Base-by-base conservation (phyloP, 2,113 vertebrate species). In the Phodopus roborovskii region DNA sequence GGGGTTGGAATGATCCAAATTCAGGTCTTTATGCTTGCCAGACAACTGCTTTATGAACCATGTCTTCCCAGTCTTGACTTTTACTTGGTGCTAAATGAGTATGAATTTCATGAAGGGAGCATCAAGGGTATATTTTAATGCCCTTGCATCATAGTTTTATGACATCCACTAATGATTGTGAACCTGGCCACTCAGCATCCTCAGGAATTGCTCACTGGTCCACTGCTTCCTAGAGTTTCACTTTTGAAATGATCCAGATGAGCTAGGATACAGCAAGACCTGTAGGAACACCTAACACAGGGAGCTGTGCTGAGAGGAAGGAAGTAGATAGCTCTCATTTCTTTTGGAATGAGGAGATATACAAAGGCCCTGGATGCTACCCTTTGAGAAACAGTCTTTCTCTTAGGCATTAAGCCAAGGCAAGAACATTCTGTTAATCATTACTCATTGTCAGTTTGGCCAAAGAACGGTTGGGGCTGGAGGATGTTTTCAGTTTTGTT, bases 361-460 rank as follows among this genome's bases (percentile, higher is more conserved):
- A 20, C 15, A 50, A 53, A 77, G 50, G 22, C 71, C 58, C 81
- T 73, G 42, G 28, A 77, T 88, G 66, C 56, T 68, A 68, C 75
- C 75, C 92, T 78, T 71, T 16, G 10, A 92, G 73, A 75, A 50
- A 84, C 17, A 75, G 58, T 30, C 66, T 92, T 42, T 64, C 92
- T 95, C 78, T 66, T 48, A 28, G 95, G 92, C 95, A 22, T 36
- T 33, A 2, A 53, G 86, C 92, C 96, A 96, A 97, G 33, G 53
- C 60, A 82, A 92, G 90, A 97, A 91, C n/a, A 42, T 58, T 93
- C 70, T 94, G 91, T 92, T 94, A 91, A 91, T 95, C 56, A 74
- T 94, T 86, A 64, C 56, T 95, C 68, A 79, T 71, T 97, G 96
- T 97, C 88, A 94, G 42, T 94, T 95, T 92, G 42, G 94, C 96